Conservation (phyloP, 2,888 invertebrate genomes). For the Tipula vernalis region DNA sequence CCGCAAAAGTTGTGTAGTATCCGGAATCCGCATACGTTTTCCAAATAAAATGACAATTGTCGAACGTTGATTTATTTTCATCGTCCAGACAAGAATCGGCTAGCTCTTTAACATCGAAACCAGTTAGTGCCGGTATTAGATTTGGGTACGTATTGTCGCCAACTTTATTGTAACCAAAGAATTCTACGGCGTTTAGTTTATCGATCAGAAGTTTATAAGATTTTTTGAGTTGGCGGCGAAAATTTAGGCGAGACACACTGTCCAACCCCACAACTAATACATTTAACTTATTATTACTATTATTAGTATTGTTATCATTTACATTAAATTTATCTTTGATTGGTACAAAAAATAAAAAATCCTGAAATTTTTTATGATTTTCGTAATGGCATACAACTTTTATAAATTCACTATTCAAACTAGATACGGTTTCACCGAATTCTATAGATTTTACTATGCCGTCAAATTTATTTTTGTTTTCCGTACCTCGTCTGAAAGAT, state of each 20-base stretch:
- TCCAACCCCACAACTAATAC: conserved; percentile 75
- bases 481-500: conserved; percentile 24
- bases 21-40: conserved; percentile 58
- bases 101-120: conserved; percentile 53
- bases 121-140: conserved; percentile 66
- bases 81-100: conserved; percentile 49
- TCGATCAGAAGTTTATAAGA: conserved; percentile 47
- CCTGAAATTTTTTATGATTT: conserved; percentile 40
- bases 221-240: conserved; percentile 69
- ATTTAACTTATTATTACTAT: conserved; percentile 36
- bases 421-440: conserved; percentile 25
- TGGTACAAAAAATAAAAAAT: conserved; percentile 54
- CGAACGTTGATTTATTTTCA: conserved; percentile 44
- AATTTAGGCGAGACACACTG: conserved; percentile 73
- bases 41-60: conserved; percentile 76
- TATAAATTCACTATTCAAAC: conserved; percentile 50
- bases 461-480: conserved; percentile 23
- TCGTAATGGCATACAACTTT: conserved; percentile 46
- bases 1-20: conserved; percentile 67
- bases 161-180: conserved; percentile 85
- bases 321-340: conserved; percentile 27
- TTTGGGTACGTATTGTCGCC: conserved; percentile 93
- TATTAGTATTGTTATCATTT: conserved; percentile 8
- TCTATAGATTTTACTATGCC: conserved; percentile 8
- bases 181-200: conserved; percentile 52